Evolutionary conservation across 2,113 vertebrate species (phyloP), one percentile per base, ranked within the genome.

Genomic region (Petaurus breviceps): DNA sequence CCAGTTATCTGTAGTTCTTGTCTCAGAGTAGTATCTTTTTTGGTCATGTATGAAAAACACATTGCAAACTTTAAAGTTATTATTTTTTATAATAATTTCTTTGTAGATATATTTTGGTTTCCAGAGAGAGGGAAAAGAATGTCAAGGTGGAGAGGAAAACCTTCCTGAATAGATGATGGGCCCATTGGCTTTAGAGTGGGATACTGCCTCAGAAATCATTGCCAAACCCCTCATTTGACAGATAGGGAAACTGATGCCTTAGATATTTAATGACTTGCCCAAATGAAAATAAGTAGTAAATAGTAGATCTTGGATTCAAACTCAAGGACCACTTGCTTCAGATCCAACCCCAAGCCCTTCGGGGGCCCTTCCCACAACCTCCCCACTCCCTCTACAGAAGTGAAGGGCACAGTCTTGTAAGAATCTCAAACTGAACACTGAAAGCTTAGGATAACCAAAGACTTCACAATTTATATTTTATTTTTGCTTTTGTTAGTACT

Each of bases 201-300:
- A 94, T 84, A 22, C n/a, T 84, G 22, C 6, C n/a, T 84, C 68
- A 43, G 37, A 84, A 84, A 43, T 84, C 68, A 43, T 84, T 43
- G 16, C 16, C n/a, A 84, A 84, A 43, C 16, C 6, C 1, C n/a
- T 43, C 68, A 12, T 91, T 90, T 91, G 37, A 22, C 31, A n/a
- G 23, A 93, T 11, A 25, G 51, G 55, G 19, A 43, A 25, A 23
- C 49, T 2, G 2, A 53, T 90, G 84, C 7, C 7, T 54, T 5
- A 90, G 92, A 54, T 37, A 22, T 12, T 1, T 3, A 23, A 47
- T 51, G 55, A n/a, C 6, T 1, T 3, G 0, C n/a, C 57, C 11
- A 0, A 24, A 0, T 6, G 49, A 1, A 0, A 25, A 43, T n/a
- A 2, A 68, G 31, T 49, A 53, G 43, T 89, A 43, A 43, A 51